phyloP scores from a whole-genome alignment of 2,888 invertebrate genomes.

The Adela reaumurella region DNA sequence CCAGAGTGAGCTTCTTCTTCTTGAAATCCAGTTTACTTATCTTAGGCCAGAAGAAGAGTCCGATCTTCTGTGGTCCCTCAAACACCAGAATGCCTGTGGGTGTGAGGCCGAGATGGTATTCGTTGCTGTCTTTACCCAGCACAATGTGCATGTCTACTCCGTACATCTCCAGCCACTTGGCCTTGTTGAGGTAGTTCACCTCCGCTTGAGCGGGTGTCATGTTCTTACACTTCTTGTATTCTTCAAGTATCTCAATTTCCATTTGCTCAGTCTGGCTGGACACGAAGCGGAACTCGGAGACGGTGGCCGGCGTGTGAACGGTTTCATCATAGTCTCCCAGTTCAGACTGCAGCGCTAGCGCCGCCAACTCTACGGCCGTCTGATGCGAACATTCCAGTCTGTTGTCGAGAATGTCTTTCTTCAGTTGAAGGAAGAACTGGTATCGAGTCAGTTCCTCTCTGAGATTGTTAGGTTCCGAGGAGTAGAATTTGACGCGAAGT shows the following conservation, averaged over 20 bases:
- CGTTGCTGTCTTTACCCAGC: conserved; percentile 92
- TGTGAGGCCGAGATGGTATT: conserved; percentile 94
- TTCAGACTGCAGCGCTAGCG: conserved; percentile 93
- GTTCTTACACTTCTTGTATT: conserved; percentile 82
- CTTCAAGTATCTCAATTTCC: conserved; percentile 91
- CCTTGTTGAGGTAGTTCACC: conserved; percentile 90
- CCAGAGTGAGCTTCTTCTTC: conserved; percentile 93
- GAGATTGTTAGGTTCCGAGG: conserved; percentile 94
- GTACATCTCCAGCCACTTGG: conserved; percentile 97
- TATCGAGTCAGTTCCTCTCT: conserved; percentile 97
- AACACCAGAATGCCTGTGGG: conserved; percentile 98
- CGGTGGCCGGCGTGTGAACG: conserved; percentile 91
- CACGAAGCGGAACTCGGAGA: conserved; percentile 97
- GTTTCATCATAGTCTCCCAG: conserved; percentile 93
- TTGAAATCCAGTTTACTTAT: conserved; percentile 97
- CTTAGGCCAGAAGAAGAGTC: conserved; percentile 99
- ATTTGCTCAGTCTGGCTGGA: conserved; percentile 95
- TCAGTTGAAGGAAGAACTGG: conserved; percentile 96
- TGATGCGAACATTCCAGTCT: conserved; percentile 85
- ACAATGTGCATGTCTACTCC: conserved; percentile 99
- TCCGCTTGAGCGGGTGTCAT: conserved; percentile 95
- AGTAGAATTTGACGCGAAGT: conserved; percentile 97
- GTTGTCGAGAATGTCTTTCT: conserved; percentile 91
- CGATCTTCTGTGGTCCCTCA: conserved; percentile 95
- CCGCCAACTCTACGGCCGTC: conserved; percentile 85